phyloP scores from a whole-genome alignment of 2,888 invertebrate species.

The Acleris literana region DNA sequence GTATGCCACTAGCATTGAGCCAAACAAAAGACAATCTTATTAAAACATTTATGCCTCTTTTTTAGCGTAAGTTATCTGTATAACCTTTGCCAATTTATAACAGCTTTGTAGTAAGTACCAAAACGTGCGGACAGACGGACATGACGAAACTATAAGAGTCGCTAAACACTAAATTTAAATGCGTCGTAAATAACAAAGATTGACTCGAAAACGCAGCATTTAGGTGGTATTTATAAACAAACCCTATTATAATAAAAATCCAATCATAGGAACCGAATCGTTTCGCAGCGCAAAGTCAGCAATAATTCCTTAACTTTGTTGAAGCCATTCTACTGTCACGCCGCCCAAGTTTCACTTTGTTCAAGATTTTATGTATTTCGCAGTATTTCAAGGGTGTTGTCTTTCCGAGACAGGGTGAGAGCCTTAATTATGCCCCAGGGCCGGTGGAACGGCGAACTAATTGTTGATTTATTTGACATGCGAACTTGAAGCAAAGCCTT shows the following conservation, averaged over 20 bases:
- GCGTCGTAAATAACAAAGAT: no score
- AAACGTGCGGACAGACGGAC: no score
- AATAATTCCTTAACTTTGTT: constrained; percentile 30
- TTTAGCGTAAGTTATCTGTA: no score
- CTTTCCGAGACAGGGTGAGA: constrained; percentile 37
- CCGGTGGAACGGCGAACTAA: constrained; percentile 19
- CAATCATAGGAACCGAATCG: constrained; percentile 4
- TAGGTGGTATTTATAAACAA: not conserved
- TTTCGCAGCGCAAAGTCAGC: constrained; percentile 11
- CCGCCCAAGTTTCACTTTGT: constrained; percentile 42
- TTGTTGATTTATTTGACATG: not conserved
- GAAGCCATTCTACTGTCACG: constrained; percentile 30
- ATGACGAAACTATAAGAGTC: no score
- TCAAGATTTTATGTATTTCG: constrained; percentile 40
- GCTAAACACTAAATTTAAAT: no score
- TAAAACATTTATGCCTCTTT: no score
- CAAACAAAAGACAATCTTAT: no score
- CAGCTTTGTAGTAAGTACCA: no score
- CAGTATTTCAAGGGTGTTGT: constrained; percentile 43
- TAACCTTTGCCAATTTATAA: no score
- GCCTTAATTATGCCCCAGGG: constrained; percentile 39
- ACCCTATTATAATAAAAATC: constrained; percentile 1
- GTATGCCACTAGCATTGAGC: no score
- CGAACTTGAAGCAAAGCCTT: no score
- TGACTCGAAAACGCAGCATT: not conserved